A percentile compares a stretch with the other conserved stretches of the same genome.
Evolutionary conservation across 2,113 vertebrate species (phyloP).

Genomic region (Narcine bancroftii): DNA sequence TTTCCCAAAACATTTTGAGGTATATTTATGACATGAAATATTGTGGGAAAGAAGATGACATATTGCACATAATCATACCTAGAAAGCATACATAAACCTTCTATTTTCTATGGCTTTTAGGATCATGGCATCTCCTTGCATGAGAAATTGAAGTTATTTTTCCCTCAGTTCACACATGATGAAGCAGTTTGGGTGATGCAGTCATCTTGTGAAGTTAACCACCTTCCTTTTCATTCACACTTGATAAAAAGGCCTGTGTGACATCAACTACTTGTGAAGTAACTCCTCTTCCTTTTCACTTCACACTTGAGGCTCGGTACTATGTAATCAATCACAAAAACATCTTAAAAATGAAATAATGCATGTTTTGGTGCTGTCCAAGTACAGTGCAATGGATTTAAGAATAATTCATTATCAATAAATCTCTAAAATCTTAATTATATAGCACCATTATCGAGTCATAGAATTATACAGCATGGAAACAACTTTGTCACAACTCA

Average conservation of each 20-base stretch:
- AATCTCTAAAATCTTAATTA: neutral
- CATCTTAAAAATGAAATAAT: neutral
- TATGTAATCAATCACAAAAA: neutral
- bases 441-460: neutral
- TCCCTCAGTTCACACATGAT: neutral
- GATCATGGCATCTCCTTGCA: neutral
- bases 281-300: neutral
- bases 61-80: neutral
- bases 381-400: neutral
- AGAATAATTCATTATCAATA: neutral
- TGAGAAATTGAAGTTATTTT: neutral
- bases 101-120: neutral
- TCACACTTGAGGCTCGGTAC: neutral
- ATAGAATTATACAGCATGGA: no score
- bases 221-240: neutral
- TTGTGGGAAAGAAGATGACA: neutral
- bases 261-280: neutral
- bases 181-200: neutral
- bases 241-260: neutral
- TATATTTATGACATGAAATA: neutral
- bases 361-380: no score
- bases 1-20: neutral
- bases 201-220: constrained; percentile 2
- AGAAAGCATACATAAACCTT: neutral
- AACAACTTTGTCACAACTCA: no score